These are phyloP conservation scores for Pelecanus crispus DNA, from an alignment of 2,113 vertebrate species.

Conservation along the genomic window DNA sequence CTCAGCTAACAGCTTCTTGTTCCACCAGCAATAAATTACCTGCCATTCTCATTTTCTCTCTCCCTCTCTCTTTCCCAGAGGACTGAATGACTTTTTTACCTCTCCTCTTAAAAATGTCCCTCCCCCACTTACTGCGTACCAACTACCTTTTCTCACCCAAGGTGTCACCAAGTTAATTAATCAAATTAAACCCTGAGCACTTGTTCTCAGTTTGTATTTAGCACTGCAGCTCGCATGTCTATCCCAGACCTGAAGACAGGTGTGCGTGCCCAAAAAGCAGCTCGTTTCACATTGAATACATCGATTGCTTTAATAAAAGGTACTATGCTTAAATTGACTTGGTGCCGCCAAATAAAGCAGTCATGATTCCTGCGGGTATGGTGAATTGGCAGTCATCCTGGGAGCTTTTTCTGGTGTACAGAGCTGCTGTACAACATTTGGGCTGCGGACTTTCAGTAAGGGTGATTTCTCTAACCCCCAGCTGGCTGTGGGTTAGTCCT, in stretches of 20 bases:
- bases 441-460: neutral
- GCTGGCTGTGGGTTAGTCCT: neutral
- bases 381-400: neutral
- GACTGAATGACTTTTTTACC: neutral
- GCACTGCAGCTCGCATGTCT: neutral
- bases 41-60: neutral
- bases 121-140: neutral
- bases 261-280: neutral
- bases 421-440: neutral
- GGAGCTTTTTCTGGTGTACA: neutral
- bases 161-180: neutral
- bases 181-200: neutral
- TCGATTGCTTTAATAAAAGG: neutral
- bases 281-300: neutral
- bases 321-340: neutral
- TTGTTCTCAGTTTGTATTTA: neutral
- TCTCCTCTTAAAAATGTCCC: neutral
- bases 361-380: neutral
- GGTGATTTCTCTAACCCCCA: neutral
- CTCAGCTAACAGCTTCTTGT: neutral
- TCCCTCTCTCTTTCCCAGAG: neutral
- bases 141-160: neutral
- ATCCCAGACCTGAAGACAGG: neutral
- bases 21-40: slow-evolving; percentile 29
- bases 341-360: neutral